These are phyloP conservation scores for Sisyra terminalis DNA, from an alignment of 2,888 invertebrate species.

Conservation along the genomic window DNA sequence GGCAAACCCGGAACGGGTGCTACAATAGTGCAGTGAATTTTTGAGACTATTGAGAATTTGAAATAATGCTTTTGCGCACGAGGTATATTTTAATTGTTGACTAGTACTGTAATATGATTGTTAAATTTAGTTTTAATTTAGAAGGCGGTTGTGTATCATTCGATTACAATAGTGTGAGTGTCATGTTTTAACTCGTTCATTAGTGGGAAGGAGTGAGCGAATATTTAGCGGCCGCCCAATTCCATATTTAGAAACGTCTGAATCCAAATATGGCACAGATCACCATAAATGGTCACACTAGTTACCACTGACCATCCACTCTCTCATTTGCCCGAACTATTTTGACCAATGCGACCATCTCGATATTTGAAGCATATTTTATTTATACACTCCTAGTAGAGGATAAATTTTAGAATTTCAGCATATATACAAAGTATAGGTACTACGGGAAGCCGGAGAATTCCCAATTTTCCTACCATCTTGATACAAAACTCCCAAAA, in stretches of 20 bases:
- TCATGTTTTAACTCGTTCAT: neutral
- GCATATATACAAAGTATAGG: neutral
- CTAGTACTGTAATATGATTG: too few relatives aligned
- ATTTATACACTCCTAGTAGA: neutral
- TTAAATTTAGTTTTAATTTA: too few relatives aligned
- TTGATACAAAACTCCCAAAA: neutral
- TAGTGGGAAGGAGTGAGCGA: conserved; percentile 27
- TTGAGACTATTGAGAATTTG: too few relatives aligned
- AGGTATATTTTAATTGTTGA: too few relatives aligned
- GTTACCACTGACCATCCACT: conserved; percentile 10
- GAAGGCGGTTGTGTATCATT: neutral
- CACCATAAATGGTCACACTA: conserved; percentile 53
- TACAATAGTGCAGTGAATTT: too few relatives aligned
- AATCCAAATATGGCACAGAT: conserved; percentile 69
- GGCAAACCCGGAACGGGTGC: too few relatives aligned
- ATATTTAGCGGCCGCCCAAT: conserved; percentile 45
- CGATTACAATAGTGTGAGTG: neutral
- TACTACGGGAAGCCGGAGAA: neutral
- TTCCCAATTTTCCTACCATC: neutral
- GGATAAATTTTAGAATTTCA: neutral
- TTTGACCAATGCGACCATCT: conserved; percentile 11
- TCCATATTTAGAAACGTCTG: conserved; percentile 70
- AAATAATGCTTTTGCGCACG: too few relatives aligned
- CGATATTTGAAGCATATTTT: conserved; percentile 11
- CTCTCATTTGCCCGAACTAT: conserved; percentile 13